Conservation (phyloP, 2,888 invertebrate genomes). For the Callimorpha dominula region DNA sequence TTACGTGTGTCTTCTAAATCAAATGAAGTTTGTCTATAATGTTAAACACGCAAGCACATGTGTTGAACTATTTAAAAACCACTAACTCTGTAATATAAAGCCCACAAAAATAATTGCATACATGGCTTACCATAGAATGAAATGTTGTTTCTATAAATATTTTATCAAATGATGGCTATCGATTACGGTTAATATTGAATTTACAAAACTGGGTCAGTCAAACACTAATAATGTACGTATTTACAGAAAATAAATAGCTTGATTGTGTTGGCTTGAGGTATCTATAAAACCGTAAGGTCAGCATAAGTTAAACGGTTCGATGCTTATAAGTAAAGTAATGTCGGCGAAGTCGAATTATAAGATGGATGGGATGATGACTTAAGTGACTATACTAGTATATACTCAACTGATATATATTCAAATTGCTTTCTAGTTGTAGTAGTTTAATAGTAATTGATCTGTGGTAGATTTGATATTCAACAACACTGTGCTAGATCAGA, state of each 20-base stretch:
- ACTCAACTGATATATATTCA: too few relatives aligned
- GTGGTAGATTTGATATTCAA: not conserved
- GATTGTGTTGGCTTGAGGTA: not conserved
- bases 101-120: not conserved
- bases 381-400: too few relatives aligned
- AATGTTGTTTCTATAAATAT: slow-evolving; percentile 6
- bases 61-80: not conserved
- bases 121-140: not conserved
- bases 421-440: too few relatives aligned
- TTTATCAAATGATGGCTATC: slow-evolving; percentile 11
- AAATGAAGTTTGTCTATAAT: not conserved
- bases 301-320: not conserved
- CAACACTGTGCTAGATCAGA: not conserved
- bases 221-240: slow-evolving; percentile 2
- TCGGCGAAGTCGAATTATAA: not conserved
- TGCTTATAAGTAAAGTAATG: not conserved
- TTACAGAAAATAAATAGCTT: not conserved
- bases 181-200: slow-evolving; percentile 23
- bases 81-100: not conserved
- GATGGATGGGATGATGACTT: too few relatives aligned
- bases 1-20: too few relatives aligned
- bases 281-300: not conserved
- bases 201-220: slow-evolving; percentile 31
- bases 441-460: too few relatives aligned
- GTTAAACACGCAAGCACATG: not conserved